Conservation (phyloP, 2,888 invertebrate genomes). For the Brenthis hecate region DNA sequence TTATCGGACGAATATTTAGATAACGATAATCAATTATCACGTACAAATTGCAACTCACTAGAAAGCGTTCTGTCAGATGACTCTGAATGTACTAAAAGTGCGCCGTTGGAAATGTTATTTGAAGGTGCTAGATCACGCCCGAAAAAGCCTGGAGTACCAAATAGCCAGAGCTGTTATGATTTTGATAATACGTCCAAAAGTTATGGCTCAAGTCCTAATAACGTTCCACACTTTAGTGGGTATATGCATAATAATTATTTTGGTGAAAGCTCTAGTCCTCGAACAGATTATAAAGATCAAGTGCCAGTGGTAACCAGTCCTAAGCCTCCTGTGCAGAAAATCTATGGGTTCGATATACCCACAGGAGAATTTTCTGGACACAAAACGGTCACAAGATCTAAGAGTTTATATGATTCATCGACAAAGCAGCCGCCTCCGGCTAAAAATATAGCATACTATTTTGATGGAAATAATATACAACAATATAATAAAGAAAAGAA, state of each 20-base stretch:
- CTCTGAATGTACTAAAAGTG: constrained; percentile 89
- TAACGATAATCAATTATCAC: constrained; percentile 82
- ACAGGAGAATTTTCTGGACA: constrained; percentile 59
- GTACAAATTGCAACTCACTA: constrained; percentile 88
- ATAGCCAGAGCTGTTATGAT: constrained; percentile 77
- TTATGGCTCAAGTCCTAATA: constrained; percentile 85
- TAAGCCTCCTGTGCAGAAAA: constrained; percentile 60
- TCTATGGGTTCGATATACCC: constrained; percentile 70
- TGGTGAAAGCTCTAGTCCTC: constrained; percentile 54
- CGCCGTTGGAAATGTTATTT: constrained; percentile 88
- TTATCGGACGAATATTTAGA: constrained; percentile 86
- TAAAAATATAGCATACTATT: constrained; percentile 78
- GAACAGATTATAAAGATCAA: constrained; percentile 52
- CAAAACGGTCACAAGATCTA: constrained; percentile 74
- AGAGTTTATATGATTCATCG: constrained; percentile 72
- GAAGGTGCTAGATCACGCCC: constrained; percentile 78
- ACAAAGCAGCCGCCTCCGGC: constrained; percentile 62
- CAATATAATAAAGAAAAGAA: constrained; percentile 66
- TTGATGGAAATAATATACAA: constrained; percentile 74
- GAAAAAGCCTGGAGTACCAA: constrained; percentile 61
- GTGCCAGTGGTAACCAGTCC: constrained; percentile 46
- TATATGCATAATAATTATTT: constrained; percentile 81
- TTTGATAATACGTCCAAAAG: constrained; percentile 83
- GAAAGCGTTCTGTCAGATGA: constrained; percentile 92
- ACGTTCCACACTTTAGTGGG: constrained; percentile 76